Percentiles rank a stretch among this genome's conserved stretches.
Evolutionary conservation across 2,113 vertebrate genomes (phyloP).

Genomic region (Ciconia stormi): DNA sequence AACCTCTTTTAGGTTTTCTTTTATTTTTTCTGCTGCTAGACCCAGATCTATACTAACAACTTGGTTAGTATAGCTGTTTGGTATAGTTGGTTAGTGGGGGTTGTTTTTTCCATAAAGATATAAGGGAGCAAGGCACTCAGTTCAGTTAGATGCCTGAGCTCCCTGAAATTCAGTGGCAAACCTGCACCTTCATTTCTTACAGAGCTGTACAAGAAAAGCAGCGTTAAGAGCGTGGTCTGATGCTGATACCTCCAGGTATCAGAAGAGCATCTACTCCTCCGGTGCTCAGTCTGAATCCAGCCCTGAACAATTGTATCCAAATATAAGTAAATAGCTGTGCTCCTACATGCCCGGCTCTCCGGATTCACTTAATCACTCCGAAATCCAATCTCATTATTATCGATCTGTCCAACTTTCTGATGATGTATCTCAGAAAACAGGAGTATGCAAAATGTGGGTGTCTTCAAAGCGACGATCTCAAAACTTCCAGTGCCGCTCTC

Average conservation of each 20-base stretch:
- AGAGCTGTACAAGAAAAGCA: neutral
- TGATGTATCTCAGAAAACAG: neutral
- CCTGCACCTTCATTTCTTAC: neutral
- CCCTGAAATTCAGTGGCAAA: neutral
- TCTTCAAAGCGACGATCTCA: neutral
- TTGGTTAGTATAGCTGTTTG: neutral
- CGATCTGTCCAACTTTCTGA: neutral
- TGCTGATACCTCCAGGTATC: neutral
- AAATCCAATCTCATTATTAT: constrained; percentile 5
- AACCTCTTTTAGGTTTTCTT: neutral
- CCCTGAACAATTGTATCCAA: neutral
- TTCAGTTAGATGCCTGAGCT: neutral
- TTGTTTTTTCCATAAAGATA: neutral
- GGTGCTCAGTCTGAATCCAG: neutral
- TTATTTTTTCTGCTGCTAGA: neutral
- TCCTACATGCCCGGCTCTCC: neutral
- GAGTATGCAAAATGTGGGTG: neutral
- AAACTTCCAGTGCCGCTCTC: neutral
- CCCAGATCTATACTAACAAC: neutral
- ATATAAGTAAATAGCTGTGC: neutral
- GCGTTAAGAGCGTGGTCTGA: neutral
- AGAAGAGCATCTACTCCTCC: neutral
- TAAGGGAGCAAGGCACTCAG: neutral
- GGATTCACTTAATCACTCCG: neutral
- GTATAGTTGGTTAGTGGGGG: too few species aligned